A percentile compares a stretch with the other conserved stretches of the same genome.
phyloP scores from a whole-genome alignment of 2,888 invertebrate genomes.

The Tenthredo distinguenda region DNA sequence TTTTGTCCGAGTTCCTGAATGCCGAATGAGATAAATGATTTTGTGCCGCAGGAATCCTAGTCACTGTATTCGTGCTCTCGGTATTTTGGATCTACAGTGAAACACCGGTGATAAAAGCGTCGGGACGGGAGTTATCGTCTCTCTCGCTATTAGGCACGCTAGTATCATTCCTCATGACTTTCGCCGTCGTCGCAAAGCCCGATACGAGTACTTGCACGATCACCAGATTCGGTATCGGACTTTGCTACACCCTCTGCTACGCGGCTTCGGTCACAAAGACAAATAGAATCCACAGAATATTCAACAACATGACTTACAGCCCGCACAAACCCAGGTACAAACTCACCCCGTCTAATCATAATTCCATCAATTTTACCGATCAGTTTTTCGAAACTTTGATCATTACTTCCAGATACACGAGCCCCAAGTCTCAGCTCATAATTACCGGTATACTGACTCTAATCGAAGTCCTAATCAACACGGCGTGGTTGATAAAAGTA shows the following conservation, averaged over 20 bases:
- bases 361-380: neutral
- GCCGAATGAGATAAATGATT: neutral
- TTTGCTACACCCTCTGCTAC: slow-evolving; percentile 80
- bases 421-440: slow-evolving; percentile 79
- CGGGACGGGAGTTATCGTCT: slow-evolving; percentile 80
- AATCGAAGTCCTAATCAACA: slow-evolving; percentile 79
- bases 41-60: slow-evolving; percentile 75
- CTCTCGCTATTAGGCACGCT: slow-evolving; percentile 79
- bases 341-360: neutral
- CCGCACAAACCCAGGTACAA: slow-evolving; percentile 76
- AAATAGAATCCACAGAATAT: slow-evolving; percentile 81
- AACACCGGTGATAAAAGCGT: slow-evolving; percentile 81
- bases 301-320: slow-evolving; percentile 75
- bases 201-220: slow-evolving; percentile 77
- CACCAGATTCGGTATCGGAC: slow-evolving; percentile 79
- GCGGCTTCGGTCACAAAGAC: slow-evolving; percentile 81
- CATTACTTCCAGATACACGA: slow-evolving; percentile 74
- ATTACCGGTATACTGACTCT: slow-evolving; percentile 79
- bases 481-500: slow-evolving; percentile 78
- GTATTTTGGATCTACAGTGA: slow-evolving; percentile 79
- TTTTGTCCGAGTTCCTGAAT: neutral
- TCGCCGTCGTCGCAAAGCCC: slow-evolving; percentile 80
- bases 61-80: slow-evolving; percentile 77
- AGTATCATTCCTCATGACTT: slow-evolving; percentile 79
- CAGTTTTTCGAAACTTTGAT: neutral